These are phyloP conservation scores for Meriones psammophilus DNA, from an alignment of 2,797 vertebrate genomes.

Conservation along the genomic window DNA sequence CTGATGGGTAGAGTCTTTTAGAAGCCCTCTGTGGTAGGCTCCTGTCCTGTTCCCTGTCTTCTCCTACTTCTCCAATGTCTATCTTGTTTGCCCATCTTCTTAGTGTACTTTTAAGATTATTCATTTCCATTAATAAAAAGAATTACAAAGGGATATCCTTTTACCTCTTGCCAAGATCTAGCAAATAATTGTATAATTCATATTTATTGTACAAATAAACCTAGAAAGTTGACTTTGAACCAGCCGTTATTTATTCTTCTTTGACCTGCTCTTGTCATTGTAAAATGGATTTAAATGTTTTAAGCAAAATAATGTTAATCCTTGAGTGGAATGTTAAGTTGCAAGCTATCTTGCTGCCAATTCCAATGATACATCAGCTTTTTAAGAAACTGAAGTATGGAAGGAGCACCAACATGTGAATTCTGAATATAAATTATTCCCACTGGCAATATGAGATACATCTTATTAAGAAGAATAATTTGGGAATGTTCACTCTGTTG, in stretches of 20 bases:
- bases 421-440: neutral
- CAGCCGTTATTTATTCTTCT: constrained; percentile 16
- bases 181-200: constrained; percentile 22
- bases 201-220: constrained; percentile 57
- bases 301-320: constrained; percentile 28
- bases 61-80: no score
- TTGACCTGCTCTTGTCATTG: neutral
- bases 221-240: constrained; percentile 39
- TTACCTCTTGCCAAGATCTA: neutral
- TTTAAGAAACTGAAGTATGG: constrained; percentile 25
- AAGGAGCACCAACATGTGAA: neutral
- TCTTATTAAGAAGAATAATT: constrained; percentile 56
- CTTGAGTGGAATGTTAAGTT: constrained; percentile 34
- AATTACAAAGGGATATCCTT: constrained; percentile 14
- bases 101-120: neutral
- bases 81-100: neutral
- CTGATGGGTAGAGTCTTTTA: no score
- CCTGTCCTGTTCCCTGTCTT: no score
- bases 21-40: no score
- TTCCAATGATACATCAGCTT: neutral
- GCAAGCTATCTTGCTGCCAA: neutral
- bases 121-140: constrained; percentile 14
- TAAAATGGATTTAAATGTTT: constrained; percentile 63
- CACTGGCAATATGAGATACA: neutral
- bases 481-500: neutral